A percentile compares a stretch with the other conserved stretches of the same genome.
Evolutionary conservation across 2,113 vertebrate species (phyloP).

Genomic region (Parus major): DNA sequence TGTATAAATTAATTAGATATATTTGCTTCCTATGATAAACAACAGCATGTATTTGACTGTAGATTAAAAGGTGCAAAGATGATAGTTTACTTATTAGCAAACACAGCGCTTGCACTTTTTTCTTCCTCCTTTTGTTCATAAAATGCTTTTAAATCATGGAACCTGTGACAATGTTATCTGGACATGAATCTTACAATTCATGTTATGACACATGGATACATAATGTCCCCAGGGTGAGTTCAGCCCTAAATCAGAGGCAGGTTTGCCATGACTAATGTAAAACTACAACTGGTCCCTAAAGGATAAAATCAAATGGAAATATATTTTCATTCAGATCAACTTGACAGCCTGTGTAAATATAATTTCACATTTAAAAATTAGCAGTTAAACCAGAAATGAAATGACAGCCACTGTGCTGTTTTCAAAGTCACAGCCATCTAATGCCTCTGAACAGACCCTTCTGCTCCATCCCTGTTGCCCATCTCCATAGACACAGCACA

Average conservation of each 20-base stretch:
- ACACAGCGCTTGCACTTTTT: slow-evolving; percentile 24
- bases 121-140: not conserved
- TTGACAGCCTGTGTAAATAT: not conserved
- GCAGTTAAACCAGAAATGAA: not conserved
- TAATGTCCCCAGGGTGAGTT: not conserved
- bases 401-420: not conserved
- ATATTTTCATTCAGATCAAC: slow-evolving; percentile 6
- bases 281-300: not conserved
- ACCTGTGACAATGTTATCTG: not conserved
- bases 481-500: not conserved
- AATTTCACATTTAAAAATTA: not conserved
- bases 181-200: not conserved
- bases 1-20: slow-evolving; percentile 47
- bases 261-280: not conserved
- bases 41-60: slow-evolving; percentile 46
- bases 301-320: slow-evolving; percentile 5
- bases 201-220: not conserved
- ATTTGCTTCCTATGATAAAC: slow-evolving; percentile 46
- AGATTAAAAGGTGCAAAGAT: slow-evolving; percentile 50
- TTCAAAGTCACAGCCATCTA: not conserved
- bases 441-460: not conserved
- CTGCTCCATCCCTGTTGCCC: not conserved
- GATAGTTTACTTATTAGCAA: slow-evolving; percentile 25
- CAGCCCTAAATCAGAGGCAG: not conserved
- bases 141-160: not conserved